phyloP scores from a whole-genome alignment of 2,113 vertebrate genomes.

The Australoheros scitulus region DNA sequence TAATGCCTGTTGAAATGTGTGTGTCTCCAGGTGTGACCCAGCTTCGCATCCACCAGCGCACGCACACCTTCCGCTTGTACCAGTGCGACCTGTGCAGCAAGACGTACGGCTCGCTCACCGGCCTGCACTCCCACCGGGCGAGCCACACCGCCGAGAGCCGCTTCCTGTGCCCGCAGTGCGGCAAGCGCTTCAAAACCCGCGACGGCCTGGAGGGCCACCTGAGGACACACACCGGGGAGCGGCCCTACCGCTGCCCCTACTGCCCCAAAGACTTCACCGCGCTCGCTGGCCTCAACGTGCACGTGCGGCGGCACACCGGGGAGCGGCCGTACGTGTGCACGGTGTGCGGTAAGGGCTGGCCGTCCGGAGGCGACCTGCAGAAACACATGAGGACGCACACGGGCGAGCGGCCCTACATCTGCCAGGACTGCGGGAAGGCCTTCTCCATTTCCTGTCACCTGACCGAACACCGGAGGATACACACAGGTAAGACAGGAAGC shows the following conservation, averaged over 20 bases:
- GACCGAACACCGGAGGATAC: slow-evolving; percentile 73
- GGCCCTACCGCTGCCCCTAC: slow-evolving; percentile 74
- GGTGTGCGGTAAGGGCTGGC: slow-evolving; percentile 77
- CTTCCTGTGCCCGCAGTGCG: slow-evolving; percentile 77
- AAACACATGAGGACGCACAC: slow-evolving; percentile 79
- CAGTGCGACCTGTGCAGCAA: slow-evolving; percentile 75
- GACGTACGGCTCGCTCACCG: slow-evolving; percentile 62
- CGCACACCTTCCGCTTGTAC: slow-evolving; percentile 64
- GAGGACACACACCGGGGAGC: slow-evolving; percentile 73
- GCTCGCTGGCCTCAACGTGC: slow-evolving; percentile 76
- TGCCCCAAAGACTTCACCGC: slow-evolving; percentile 77
- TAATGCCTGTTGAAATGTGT: not conserved
- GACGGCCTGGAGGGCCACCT: slow-evolving; percentile 75
- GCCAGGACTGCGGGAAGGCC: slow-evolving; percentile 73
- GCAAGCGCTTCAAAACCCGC: slow-evolving; percentile 76
- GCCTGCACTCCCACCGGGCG: slow-evolving; percentile 64
- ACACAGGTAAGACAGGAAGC: slow-evolving; percentile 65
- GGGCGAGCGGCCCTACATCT: slow-evolving; percentile 73
- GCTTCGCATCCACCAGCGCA: slow-evolving; percentile 77
- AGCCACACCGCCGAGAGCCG: slow-evolving; percentile 68
- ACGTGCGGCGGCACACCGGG: slow-evolving; percentile 77
- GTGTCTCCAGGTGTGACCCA: slow-evolving; percentile 62
- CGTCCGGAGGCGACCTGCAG: slow-evolving; percentile 75
- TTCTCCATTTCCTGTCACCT: slow-evolving; percentile 79
- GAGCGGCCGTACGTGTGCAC: slow-evolving; percentile 78